Evolutionary conservation across 1,140 invertebrate genomes (phyloP).

Genomic region (Nymphalis io): DNA sequence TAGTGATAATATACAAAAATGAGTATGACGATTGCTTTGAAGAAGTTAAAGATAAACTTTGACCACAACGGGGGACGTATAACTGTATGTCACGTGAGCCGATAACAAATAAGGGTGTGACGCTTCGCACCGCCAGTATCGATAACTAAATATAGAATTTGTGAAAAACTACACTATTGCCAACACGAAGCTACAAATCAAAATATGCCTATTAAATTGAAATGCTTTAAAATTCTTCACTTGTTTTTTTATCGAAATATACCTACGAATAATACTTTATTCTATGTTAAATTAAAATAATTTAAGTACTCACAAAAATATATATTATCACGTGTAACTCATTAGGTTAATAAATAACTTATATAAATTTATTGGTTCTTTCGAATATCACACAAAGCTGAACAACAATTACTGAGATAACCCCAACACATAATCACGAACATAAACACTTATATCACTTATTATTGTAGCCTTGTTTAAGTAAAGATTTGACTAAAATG

Average conservation of each 20-base stretch:
- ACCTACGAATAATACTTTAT: no score
- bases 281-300: no score
- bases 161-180: conserved; percentile 6
- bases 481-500: neutral
- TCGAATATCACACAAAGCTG: conserved; percentile 19
- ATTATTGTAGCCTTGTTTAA: conserved; percentile 22
- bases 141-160: conserved; percentile 22
- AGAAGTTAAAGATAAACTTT: conserved; percentile 31
- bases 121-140: conserved; percentile 14
- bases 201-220: no score
- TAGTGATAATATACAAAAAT: conserved; percentile 27
- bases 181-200: no score
- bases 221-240: no score
- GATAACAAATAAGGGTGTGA: conserved; percentile 30
- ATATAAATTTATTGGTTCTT: conserved; percentile 15
- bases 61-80: conserved; percentile 21
- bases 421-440: conserved; percentile 13
- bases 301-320: neutral
- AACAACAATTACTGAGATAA: conserved; percentile 32
- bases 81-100: conserved; percentile 21
- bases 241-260: no score
- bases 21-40: conserved; percentile 27
- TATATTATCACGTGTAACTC: conserved; percentile 2
- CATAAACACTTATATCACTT: conserved; percentile 22
- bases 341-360: conserved; percentile 15